phyloP scores from a whole-genome alignment of 30 jellyfish, hydroid and myxozoan species.

The Pelagia noctiluca region DNA sequence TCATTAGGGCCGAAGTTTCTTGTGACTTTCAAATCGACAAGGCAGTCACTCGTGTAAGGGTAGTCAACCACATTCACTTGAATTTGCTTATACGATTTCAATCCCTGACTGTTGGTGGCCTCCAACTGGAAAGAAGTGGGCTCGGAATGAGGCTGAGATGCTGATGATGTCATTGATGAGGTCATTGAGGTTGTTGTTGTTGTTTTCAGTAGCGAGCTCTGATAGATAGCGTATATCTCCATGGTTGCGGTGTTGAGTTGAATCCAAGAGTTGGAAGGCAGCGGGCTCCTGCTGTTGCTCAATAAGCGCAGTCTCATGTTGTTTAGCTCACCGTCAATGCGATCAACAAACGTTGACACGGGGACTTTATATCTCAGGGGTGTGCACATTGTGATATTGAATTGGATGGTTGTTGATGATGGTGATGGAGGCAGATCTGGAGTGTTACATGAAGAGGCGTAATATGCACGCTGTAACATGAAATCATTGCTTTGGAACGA shows the following conservation, averaged over 20 bases:
- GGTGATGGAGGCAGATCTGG: slow-evolving; percentile 75
- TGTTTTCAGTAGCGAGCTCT: slow-evolving; percentile 28
- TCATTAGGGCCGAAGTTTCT: slow-evolving; percentile 30
- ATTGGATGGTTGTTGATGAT: slow-evolving; percentile 1
- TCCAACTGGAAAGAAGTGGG: slow-evolving; percentile 45
- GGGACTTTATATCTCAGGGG: slow-evolving; percentile 65
- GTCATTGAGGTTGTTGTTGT: slow-evolving; percentile 2
- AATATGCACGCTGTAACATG: slow-evolving; percentile 60
- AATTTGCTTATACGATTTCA: slow-evolving; percentile 31
- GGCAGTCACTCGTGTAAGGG: slow-evolving; percentile 89
- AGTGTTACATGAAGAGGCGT: slow-evolving; percentile 56
- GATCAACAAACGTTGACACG: slow-evolving; percentile 55
- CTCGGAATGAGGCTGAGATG: neutral
- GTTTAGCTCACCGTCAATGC: slow-evolving; percentile 68
- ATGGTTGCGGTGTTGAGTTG: slow-evolving; percentile 76
- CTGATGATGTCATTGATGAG: neutral
- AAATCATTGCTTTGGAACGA: slow-evolving; percentile 38
- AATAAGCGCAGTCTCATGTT: slow-evolving; percentile 56
- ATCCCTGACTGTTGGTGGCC: slow-evolving; percentile 86
- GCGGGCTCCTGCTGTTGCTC: slow-evolving; percentile 14
- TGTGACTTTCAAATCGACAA: slow-evolving; percentile 34
- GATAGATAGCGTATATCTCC: slow-evolving; percentile 61
- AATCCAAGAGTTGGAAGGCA: slow-evolving; percentile 81
- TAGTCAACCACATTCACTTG: slow-evolving; percentile 42
- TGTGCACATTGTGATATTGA: slow-evolving; percentile 68